These are phyloP conservation scores for Vultur gryphus DNA, from an alignment of 2,797 vertebrate species.

Conservation along the genomic window DNA sequence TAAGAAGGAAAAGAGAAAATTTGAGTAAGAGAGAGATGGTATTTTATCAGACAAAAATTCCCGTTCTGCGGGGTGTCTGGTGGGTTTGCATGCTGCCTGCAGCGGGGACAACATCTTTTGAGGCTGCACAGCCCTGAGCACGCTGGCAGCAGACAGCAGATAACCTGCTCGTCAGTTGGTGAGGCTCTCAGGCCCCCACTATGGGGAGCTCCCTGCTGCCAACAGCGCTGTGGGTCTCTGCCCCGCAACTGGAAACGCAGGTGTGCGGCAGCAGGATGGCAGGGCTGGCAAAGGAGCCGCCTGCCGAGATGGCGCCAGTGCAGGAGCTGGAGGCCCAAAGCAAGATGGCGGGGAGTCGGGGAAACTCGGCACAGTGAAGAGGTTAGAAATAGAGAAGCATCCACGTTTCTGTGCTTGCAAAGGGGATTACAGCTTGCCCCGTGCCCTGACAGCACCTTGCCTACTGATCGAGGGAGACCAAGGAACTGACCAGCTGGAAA, in stretches of 20 bases:
- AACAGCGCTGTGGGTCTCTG: background rate
- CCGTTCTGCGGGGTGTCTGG: fast-evolving
- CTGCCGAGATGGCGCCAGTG: background rate
- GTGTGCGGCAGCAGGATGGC: background rate
- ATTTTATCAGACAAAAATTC: background rate
- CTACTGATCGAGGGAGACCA: background rate
- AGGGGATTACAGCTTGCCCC: background rate
- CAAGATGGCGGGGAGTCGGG: background rate
- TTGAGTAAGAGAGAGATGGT: background rate
- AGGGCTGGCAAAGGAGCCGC: background rate
- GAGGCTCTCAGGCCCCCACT: background rate
- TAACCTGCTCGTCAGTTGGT: background rate
- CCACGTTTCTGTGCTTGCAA: background rate
- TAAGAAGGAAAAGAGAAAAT: background rate
- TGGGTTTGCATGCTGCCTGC: background rate
- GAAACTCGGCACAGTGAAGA: background rate
- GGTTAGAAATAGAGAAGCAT: background rate
- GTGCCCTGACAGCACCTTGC: background rate
- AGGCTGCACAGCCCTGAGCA: no score
- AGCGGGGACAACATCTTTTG: fast-evolving
- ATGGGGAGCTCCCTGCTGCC: background rate
- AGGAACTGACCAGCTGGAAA: background rate
- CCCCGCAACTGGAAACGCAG: background rate
- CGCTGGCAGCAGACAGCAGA: background rate
- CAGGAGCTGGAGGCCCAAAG: background rate